phyloP scores from a whole-genome alignment of 2,888 invertebrate genomes.

The Apantesis nais region DNA sequence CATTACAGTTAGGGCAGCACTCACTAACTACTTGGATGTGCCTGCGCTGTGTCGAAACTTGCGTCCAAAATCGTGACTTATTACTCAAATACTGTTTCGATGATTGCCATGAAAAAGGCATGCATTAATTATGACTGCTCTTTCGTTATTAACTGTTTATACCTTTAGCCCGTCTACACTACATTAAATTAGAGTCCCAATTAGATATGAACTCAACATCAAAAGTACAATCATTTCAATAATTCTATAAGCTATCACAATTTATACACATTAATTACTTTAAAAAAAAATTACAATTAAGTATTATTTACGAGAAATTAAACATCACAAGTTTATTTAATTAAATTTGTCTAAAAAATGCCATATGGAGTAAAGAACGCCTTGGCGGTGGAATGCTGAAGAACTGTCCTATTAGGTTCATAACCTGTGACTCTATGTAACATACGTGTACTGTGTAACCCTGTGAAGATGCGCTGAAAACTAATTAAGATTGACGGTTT shows the following conservation, averaged over 20 bases:
- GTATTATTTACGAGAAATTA: neutral
- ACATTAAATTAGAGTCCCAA: neutral
- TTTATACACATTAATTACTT: too few relatives aligned
- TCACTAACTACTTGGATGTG: slow-evolving; percentile 59
- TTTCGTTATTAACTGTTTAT: slow-evolving; percentile 20
- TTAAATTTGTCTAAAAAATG: neutral
- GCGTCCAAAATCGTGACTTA: slow-evolving; percentile 66
- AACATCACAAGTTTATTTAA: neutral
- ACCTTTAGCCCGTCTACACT: neutral
- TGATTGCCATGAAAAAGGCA: slow-evolving; percentile 36
- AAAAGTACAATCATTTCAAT: neutral
- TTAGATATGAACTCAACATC: neutral
- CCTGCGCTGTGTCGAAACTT: slow-evolving; percentile 58
- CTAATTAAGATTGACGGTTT: too few relatives aligned
- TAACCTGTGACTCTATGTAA: too few relatives aligned
- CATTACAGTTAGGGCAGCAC: slow-evolving; percentile 54
- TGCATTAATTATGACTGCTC: slow-evolving; percentile 38
- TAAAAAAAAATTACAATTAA: too few relatives aligned
- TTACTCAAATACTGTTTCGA: slow-evolving; percentile 50
- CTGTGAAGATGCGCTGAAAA: too few relatives aligned
- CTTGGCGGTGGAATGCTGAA: neutral
- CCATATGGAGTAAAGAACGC: neutral
- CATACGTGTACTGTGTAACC: too few relatives aligned
- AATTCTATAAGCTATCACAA: neutral
- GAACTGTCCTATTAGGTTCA: too few relatives aligned